Percentiles rank a stretch among this genome's conserved stretches.
Evolutionary conservation across 2,888 invertebrate species (phyloP).

Genomic region (Xylocampa areola): DNA sequence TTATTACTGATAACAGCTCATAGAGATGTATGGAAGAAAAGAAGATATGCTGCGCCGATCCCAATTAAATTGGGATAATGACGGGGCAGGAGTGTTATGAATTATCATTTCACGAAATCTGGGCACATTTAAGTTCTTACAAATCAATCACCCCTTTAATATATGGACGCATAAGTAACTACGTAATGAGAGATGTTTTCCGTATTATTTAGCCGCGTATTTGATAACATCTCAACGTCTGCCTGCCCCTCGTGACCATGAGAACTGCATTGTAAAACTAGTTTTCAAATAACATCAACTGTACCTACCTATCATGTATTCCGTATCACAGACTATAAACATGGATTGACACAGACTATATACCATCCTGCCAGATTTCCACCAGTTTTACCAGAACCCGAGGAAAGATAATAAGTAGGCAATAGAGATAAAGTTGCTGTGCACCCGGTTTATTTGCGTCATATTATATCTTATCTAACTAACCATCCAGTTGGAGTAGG

Average conservation of each 20-base stretch:
- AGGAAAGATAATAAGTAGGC: slow-evolving; percentile 14
- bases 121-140: too few species aligned
- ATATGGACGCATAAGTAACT: background rate
- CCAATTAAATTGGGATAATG: too few species aligned
- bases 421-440: slow-evolving; percentile 10
- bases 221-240: slow-evolving; percentile 28
- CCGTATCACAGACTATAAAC: background rate
- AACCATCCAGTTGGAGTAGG: background rate
- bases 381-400: too few species aligned
- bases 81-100: too few species aligned
- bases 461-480: slow-evolving; percentile 20
- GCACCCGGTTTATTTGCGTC: slow-evolving; percentile 22
- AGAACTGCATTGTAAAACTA: slow-evolving; percentile 16
- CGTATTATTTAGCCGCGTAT: slow-evolving; percentile 8
- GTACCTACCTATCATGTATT: background rate
- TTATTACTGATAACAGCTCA: too few species aligned
- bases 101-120: too few species aligned
- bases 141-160: slow-evolving; percentile 1
- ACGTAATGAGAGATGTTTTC: slow-evolving; percentile 10
- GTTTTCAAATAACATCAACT: slow-evolving; percentile 6
- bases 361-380: too few species aligned
- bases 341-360: too few species aligned
- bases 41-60: too few species aligned
- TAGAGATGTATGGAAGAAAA: too few species aligned
- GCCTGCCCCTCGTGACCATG: slow-evolving; percentile 27